These are phyloP conservation scores for Eira barbara DNA, from an alignment of 2,113 vertebrate species.

Conservation along the genomic window DNA sequence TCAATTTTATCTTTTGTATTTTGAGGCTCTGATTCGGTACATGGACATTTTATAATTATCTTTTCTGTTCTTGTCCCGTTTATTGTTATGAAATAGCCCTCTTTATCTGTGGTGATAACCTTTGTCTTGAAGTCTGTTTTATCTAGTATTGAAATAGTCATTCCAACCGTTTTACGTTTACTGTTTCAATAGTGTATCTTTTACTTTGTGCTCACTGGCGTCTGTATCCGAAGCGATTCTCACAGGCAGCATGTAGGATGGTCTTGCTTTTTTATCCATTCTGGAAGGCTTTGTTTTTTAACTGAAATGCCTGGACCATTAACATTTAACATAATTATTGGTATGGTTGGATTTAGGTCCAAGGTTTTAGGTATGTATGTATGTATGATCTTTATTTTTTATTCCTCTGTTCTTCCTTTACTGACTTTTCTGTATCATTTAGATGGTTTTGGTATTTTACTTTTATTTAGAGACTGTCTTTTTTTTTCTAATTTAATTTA, in stretches of 20 bases:
- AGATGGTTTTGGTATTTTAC: background rate
- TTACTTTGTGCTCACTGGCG: background rate
- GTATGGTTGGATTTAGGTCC: background rate
- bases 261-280: background rate
- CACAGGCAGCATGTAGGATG: background rate
- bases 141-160: background rate
- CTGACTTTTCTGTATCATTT: background rate
- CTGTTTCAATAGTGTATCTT: background rate
- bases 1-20: background rate
- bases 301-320: background rate
- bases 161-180: background rate
- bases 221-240: background rate
- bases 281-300: background rate
- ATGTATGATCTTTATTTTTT: background rate
- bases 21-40: background rate
- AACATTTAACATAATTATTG: background rate
- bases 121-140: background rate
- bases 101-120: background rate
- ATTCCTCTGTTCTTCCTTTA: background rate
- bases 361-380: background rate
- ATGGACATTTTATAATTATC: background rate
- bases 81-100: background rate
- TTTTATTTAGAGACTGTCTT: background rate
- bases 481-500: background rate
- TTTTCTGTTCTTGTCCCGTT: background rate